These are phyloP conservation scores for Holocentrus rufus DNA, from an alignment of 2,797 vertebrate species.

Conservation along the genomic window DNA sequence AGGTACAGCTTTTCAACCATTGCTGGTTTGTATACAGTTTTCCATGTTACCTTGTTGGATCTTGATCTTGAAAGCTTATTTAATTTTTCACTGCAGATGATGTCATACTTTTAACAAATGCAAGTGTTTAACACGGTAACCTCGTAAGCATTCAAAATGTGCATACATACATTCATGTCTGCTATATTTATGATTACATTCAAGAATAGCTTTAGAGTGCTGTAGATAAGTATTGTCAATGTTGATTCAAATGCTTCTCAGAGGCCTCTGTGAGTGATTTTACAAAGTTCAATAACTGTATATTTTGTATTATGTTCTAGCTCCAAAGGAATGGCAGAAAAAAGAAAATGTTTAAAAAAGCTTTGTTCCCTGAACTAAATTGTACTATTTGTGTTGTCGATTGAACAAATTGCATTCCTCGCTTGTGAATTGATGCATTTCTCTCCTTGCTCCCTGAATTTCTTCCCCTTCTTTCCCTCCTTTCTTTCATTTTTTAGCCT, in stretches of 20 bases:
- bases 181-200: slow-evolving; percentile 85
- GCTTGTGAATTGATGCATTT: slow-evolving; percentile 85
- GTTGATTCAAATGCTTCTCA: slow-evolving; percentile 85
- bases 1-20: slow-evolving; percentile 71
- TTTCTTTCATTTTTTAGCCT: slow-evolving; percentile 80
- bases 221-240: slow-evolving; percentile 88
- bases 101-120: slow-evolving; percentile 80
- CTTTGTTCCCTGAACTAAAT: slow-evolving; percentile 88
- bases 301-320: slow-evolving; percentile 92
- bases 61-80: slow-evolving; percentile 81
- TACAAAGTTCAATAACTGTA: slow-evolving; percentile 88
- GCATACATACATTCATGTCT: slow-evolving; percentile 76
- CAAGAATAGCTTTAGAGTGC: slow-evolving; percentile 83
- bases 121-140: slow-evolving; percentile 81
- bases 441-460: slow-evolving; percentile 70
- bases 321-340: slow-evolving; percentile 85
- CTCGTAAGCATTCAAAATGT: slow-evolving; percentile 78
- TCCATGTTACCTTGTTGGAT: slow-evolving; percentile 60
- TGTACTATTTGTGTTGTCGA: slow-evolving; percentile 85
- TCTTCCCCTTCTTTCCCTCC: slow-evolving; percentile 64
- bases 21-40: slow-evolving; percentile 73
- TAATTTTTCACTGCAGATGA: slow-evolving; percentile 79
- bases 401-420: slow-evolving; percentile 87
- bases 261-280: slow-evolving; percentile 88
- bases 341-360: slow-evolving; percentile 82